Evolutionary conservation across 2,797 vertebrate genomes (phyloP), one percentile per base, ranked within the genome.

Genomic region (Malurus leucopterus): DNA sequence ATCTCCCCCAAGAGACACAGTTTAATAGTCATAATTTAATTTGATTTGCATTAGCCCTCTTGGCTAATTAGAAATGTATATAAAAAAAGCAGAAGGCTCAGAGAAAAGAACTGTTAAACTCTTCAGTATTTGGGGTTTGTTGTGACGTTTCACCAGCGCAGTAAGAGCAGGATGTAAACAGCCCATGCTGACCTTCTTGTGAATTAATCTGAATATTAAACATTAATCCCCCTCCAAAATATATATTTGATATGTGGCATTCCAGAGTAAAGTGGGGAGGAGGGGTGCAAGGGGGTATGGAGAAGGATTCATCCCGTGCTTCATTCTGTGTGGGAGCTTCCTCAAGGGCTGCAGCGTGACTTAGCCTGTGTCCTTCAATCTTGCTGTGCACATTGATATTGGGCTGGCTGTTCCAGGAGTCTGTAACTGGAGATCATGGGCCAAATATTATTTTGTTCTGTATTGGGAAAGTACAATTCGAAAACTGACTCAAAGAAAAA

Each of bases 1-100:
- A 53, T 38, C 44, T 84, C 64, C 46, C 59, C 27, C 20, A 36
- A 81, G 50, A 89, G 58, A 81, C 30, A 21, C 6, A 29, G 19
- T 32, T 88, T 69, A 88, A 65, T 76, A 84, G 58, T 64, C 13
- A 59, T 75, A 77, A 86, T 86, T 90, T 87, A 67, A 82, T 93
- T 93, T 95, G 41, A 86, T 82, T 91, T 86, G 50, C 62, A 50
- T 91, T 88, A 74, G 38, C 30, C 8, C 4, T 59, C 55, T 89
- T 94, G 30, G n/a, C 29, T 88, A 75, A 91, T 92, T 92, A 92
- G 92, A 91, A 91, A 90, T 76, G 5, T 44, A 63, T 53, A 12
- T 44, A 34, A 47, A 74, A 36, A 79, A 74, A 43, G 4, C 26
- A 59, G 47, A 78, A 75, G 10, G 10, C 1, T 8, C 6, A 6